Evolutionary conservation across 1,140 invertebrate species (phyloP), one percentile per base, ranked within the genome.

Genomic region (Bombus superbus): DNA sequence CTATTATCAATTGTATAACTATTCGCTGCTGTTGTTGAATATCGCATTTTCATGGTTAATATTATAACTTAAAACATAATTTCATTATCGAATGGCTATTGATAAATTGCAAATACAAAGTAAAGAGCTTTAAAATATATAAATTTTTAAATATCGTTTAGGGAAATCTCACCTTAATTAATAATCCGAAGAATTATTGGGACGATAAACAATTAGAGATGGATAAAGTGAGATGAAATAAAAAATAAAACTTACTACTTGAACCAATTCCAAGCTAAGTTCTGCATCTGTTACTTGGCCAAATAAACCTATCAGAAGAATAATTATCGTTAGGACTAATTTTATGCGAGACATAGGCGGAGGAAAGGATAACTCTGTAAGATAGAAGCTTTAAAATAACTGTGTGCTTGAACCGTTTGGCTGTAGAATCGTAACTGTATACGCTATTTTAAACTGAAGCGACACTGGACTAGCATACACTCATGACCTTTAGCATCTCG

Each of bases 171-270:
- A 18, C 9, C 32, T 25, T 69, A 40, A 44, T 32, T n/a, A 40
- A 28, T 42, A 25, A 25, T 64, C 11, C 9, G 32, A 42, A 47
- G 28, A 44, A 42, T 25, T n/a, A 32, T 47, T n/a, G 1, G 9
- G 64, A 22, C 1, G 15, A 13, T 22, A 22, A 35, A 47, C 28
- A 25, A 28, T 13, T 40, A 9, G 1, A 35, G 32, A 38, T 38
- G n/a, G 44, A 42, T 9, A 22, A 47, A 28, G 2, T 71, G 28
- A 64, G 32, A 28, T 32, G 1, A 53, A 42, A 64, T 25, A 5
- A 18, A 40, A 4, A 32, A 35, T 25, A 40, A 32, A 82, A 90
- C 89, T 86, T 47, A 91, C 90, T 68, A 91, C 87, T 25, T 91
- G 90, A 6, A 91, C 62, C 18, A 89, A 22, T n/a, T 91, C 75